These are phyloP conservation scores for Euura saliciscinereae DNA, from an alignment of 1,140 invertebrate genomes.

Conservation along the genomic window DNA sequence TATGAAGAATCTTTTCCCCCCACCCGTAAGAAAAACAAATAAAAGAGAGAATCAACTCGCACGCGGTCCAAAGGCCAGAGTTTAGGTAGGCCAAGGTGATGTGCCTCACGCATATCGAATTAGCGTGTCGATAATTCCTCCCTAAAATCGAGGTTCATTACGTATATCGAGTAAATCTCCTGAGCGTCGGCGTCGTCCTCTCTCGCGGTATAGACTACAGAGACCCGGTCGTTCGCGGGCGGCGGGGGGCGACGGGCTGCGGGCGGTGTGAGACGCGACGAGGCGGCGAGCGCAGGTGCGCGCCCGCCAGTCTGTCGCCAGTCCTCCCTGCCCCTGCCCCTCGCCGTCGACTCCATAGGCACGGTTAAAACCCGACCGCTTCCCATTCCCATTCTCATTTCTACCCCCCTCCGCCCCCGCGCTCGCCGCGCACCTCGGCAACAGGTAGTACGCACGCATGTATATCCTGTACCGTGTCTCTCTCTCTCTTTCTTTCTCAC, in stretches of 20 bases:
- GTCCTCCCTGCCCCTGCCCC: slow-evolving; percentile 27
- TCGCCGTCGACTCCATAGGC: background rate
- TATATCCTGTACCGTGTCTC: slow-evolving; percentile 14
- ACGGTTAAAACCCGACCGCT: too few relatives aligned
- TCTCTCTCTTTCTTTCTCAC: slow-evolving; percentile 13
- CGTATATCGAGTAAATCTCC: background rate
- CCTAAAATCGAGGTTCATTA: background rate
- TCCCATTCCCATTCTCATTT: too few relatives aligned
- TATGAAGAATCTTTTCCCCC: too few relatives aligned
- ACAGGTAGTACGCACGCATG: slow-evolving; percentile 6
- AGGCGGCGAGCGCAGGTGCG: slow-evolving; percentile 50
- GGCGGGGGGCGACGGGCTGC: background rate
- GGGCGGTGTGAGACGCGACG: slow-evolving; percentile 28
- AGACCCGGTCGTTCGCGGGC: background rate
- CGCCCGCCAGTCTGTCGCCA: slow-evolving; percentile 60
- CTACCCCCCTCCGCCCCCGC: background rate
- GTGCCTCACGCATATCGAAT: background rate
- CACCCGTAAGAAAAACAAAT: too few relatives aligned
- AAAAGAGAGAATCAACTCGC: background rate
- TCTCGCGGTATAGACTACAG: background rate
- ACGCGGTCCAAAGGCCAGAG: background rate
- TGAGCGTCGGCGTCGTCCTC: background rate
- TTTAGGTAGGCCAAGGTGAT: slow-evolving; percentile 4
- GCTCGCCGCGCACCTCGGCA: slow-evolving; percentile 19
- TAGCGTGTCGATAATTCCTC: background rate